Conservation (phyloP, 1,140 invertebrate genomes). For the Drosophila kepulauana region DNA sequence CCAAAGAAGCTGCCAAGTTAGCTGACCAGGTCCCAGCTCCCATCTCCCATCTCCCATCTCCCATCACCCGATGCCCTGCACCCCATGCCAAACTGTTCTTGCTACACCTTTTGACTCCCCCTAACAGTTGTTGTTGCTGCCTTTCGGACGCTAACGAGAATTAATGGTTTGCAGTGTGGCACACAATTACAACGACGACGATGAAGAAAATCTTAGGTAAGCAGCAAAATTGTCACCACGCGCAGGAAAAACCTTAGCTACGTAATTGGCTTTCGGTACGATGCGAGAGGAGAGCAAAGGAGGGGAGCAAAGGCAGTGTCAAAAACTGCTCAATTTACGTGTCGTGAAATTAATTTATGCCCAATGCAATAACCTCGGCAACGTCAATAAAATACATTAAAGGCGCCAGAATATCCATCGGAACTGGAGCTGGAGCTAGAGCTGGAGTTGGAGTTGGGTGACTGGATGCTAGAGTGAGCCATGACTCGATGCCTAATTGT, state of each 20-base stretch:
- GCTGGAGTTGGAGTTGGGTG: conserved; percentile 6
- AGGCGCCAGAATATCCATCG: conserved; percentile 36
- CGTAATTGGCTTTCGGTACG: conserved; percentile 74
- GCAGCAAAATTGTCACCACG: conserved; percentile 78
- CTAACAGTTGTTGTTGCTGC: conserved; percentile 46
- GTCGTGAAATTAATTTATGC: conserved; percentile 85
- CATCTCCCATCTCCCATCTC: no score
- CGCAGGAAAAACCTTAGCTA: conserved; percentile 64
- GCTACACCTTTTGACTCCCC: conserved; percentile 14
- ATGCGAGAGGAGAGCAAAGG: not conserved
- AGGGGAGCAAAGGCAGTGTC: conserved; percentile 47
- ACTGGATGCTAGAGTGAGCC: not conserved
- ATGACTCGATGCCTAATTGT: conserved; percentile 66
- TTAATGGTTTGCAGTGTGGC: conserved; percentile 85
- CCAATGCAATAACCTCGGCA: conserved; percentile 84
- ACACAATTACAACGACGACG: conserved; percentile 78
- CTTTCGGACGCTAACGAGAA: conserved; percentile 84
- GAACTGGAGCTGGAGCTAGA: conserved; percentile 5
- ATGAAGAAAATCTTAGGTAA: conserved; percentile 75
- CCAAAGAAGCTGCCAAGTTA: conserved; percentile 77
- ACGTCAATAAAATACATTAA: conserved; percentile 85
- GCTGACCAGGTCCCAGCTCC: conserved; percentile 58
- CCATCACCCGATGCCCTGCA: conserved; percentile 2
- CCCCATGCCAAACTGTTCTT: not conserved
- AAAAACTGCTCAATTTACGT: conserved; percentile 84